phyloP scores from a whole-genome alignment of 2,888 invertebrate species.

The Erynnis tages region DNA sequence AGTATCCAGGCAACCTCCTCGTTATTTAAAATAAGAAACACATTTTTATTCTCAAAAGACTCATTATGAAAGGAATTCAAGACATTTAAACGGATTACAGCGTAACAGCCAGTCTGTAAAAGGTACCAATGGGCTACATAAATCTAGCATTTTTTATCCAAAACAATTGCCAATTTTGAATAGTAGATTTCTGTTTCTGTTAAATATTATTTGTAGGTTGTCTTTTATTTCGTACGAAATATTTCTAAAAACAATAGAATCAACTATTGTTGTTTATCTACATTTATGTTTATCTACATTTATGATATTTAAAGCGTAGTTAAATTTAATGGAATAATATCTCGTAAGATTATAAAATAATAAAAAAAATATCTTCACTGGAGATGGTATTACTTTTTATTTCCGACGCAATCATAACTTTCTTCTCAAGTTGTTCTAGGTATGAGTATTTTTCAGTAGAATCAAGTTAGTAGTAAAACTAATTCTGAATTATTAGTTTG shows the following conservation, averaged over 20 bases:
- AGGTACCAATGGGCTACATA: slow-evolving; percentile 18
- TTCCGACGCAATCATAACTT: slow-evolving; percentile 7
- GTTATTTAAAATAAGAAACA: slow-evolving; percentile 24
- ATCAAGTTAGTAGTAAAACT: background rate
- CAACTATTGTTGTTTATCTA: too few relatives aligned
- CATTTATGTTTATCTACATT: too few relatives aligned
- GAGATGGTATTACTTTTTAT: background rate
- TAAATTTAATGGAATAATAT: too few relatives aligned
- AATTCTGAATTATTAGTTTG: background rate
- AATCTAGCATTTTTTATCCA: slow-evolving; percentile 4
- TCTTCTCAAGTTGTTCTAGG: slow-evolving; percentile 6
- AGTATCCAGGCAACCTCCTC: slow-evolving; percentile 38
- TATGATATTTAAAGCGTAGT: too few relatives aligned
- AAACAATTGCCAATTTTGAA: background rate
- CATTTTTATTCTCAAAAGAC: slow-evolving; percentile 23
- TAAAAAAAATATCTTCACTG: background rate
- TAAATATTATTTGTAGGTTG: too few relatives aligned
- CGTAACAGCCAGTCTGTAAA: slow-evolving; percentile 16
- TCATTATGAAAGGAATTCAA: slow-evolving; percentile 23
- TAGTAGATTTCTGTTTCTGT: background rate
- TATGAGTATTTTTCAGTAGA: background rate
- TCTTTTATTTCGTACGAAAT: too few relatives aligned
- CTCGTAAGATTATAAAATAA: background rate
- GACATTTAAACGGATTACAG: slow-evolving; percentile 30
- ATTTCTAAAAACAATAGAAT: too few relatives aligned